Percentiles rank a stretch among this genome's conserved stretches.
These are phyloP conservation scores for Lepidochrysops patricia DNA, from an alignment of 2,888 invertebrate genomes.

Conservation along the genomic window DNA sequence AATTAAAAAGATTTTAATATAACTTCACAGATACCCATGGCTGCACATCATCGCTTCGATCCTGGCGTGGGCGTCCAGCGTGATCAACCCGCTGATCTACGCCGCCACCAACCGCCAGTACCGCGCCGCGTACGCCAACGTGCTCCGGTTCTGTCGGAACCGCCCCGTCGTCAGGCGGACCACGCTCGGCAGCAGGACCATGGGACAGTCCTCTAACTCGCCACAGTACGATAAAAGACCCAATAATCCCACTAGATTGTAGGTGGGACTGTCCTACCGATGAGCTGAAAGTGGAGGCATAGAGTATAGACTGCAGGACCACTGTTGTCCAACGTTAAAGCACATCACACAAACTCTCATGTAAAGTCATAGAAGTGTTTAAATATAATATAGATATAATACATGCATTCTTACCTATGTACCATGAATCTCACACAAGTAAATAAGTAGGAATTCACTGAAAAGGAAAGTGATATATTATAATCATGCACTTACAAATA, in stretches of 20 bases:
- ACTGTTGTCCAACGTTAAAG: too few relatives aligned
- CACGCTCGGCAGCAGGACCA: slow-evolving; percentile 63
- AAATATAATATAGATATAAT: too few relatives aligned
- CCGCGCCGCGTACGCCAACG: slow-evolving; percentile 74
- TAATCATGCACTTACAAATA: too few relatives aligned
- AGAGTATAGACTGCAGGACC: too few relatives aligned
- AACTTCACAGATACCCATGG: slow-evolving; percentile 72
- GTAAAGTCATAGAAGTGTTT: too few relatives aligned
- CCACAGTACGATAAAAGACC: slow-evolving; percentile 58
- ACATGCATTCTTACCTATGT: too few relatives aligned
- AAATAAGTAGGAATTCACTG: too few relatives aligned
- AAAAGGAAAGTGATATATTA: too few relatives aligned
- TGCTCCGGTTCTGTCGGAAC: slow-evolving; percentile 61
- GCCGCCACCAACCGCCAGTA: slow-evolving; percentile 92
- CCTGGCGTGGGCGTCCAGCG: slow-evolving; percentile 92
- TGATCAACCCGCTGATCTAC: slow-evolving; percentile 92
- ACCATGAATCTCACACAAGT: too few relatives aligned
- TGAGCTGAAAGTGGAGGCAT: too few relatives aligned
- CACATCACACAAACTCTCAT: too few relatives aligned
- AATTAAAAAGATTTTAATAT: too few relatives aligned
- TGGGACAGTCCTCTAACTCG: slow-evolving; percentile 64
- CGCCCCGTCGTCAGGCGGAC: slow-evolving; percentile 50
- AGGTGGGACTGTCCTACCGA: slow-evolving; percentile 17
- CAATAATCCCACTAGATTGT: slow-evolving; percentile 61
- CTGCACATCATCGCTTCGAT: slow-evolving; percentile 89